These are phyloP conservation scores for Buathra laborator DNA, from an alignment of 2,888 invertebrate genomes.

Conservation along the genomic window DNA sequence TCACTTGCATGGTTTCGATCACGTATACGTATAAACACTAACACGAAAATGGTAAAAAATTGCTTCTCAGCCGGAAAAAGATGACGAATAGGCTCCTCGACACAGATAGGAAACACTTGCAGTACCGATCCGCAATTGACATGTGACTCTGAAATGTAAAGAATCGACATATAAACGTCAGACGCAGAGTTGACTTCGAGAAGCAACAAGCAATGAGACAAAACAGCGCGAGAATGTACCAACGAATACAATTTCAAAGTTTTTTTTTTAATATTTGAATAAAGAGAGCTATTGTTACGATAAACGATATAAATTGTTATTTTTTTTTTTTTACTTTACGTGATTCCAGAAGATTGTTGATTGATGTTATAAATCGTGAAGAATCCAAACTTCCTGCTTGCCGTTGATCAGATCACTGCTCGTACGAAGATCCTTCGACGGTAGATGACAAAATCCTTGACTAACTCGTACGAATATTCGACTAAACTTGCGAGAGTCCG, in stretches of 20 bases:
- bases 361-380: slow-evolving; percentile 1
- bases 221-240: background rate
- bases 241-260: background rate
- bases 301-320: background rate
- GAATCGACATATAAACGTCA: slow-evolving; percentile 12
- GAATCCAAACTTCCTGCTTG: slow-evolving; percentile 16
- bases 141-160: slow-evolving; percentile 40
- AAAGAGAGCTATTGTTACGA: background rate
- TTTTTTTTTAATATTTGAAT: background rate
- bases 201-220: slow-evolving; percentile 36
- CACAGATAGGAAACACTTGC: slow-evolving; percentile 25
- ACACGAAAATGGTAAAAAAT: slow-evolving; percentile 39
- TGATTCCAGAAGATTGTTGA: slow-evolving; percentile 38
- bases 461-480: slow-evolving; percentile 28
- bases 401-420: slow-evolving; percentile 3
- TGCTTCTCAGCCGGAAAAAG: background rate
- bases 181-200: background rate
- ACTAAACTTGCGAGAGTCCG: slow-evolving; percentile 47
- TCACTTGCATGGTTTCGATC: slow-evolving; percentile 49
- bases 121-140: background rate
- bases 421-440: slow-evolving; percentile 26
- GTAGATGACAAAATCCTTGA: slow-evolving; percentile 32
- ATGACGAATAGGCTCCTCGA: too few relatives aligned
- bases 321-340: slow-evolving; percentile 50
- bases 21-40: slow-evolving; percentile 51